Base-by-base conservation (phyloP, 2,888 invertebrate species). In the Mactromeris polynyma region DNA sequence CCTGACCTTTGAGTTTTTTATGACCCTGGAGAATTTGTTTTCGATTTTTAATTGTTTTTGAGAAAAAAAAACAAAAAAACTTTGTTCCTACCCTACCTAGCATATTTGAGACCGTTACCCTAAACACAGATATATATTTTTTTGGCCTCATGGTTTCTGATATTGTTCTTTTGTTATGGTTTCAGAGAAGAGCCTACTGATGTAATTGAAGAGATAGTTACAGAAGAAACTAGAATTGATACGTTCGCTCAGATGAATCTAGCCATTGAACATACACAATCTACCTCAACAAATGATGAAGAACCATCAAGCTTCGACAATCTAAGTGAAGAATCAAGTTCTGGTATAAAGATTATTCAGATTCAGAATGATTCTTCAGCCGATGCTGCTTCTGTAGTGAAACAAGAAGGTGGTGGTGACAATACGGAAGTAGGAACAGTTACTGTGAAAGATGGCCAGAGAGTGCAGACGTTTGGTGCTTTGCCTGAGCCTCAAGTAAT, bases 181-280 rank as follows among this genome's bases (percentile, higher is more conserved):
- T 73, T 4, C 69, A 83, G 83, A 33, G 69, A 42, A 11, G 73
- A 83, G 2, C 21, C 40, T 40, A 73, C 51, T 54, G 78, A 87
- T n/a, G 77, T 89, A 42, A 81, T 83, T 40, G 90, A 89, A 87
- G 91, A 91, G 79, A 73, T 91, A 19, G 73, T 89, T 19, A 91
- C 91, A 17, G 89, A 89, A 40, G 91, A 91, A 21, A 91, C 86
- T 2, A 83, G 81, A 7, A 86, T 89, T 31, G 86, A 89, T 33
- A 58, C 73, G 42, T 40, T 81, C 7, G 81, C 81, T n/a, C 90
- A 89, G 64, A 85, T 85, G 85, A 86, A 87, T 19, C 64, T 87
- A 19, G 33, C n/a, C 9, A 73, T 36, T 36, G 36, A 73, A 73
- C 33, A 73, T 33, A 36, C 36, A 6, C 2, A 14, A 36, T 19